Conservation (phyloP, 2,113 vertebrate genomes). For the Neotoma lepida region DNA sequence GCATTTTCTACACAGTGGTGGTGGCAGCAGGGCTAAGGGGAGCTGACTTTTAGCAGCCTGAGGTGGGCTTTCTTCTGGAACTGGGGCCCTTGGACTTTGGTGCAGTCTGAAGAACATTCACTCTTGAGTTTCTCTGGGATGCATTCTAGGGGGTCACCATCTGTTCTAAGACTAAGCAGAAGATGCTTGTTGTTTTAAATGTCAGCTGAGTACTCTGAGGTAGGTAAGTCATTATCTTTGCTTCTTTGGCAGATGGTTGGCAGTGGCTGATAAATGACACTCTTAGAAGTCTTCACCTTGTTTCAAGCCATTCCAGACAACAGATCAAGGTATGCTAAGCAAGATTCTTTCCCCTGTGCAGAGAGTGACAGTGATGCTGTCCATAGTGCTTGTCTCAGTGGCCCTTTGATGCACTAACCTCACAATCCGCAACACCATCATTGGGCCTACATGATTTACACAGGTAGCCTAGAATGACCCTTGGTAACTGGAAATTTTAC, state of each 20-base stretch:
- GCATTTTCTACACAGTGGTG: background rate
- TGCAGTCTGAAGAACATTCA: fast-evolving
- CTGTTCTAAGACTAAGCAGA: too few relatives aligned
- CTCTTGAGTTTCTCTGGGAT: too few relatives aligned
- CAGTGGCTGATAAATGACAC: conserved; percentile 94
- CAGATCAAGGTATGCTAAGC: conserved; percentile 87
- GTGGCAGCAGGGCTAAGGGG: background rate
- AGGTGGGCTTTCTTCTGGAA: background rate
- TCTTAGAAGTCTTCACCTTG: conserved; percentile 88
- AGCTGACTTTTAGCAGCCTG: background rate
- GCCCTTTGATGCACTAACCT: background rate
- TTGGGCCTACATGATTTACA: fast-evolving
- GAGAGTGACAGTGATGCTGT: fast-evolving
- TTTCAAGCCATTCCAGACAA: conserved; percentile 86
- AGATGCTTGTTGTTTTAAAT: background rate
- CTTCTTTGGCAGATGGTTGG: conserved; percentile 88
- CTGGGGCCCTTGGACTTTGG: background rate
- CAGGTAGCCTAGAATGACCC: background rate
- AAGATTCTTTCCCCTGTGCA: fast-evolving
- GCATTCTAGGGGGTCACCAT: background rate
- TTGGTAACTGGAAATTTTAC: too few relatives aligned
- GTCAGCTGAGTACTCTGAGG: too few relatives aligned
- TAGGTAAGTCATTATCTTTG: background rate
- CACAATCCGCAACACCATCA: fast-evolving
- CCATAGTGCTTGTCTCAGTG: background rate